A percentile compares a stretch with the other conserved stretches of the same genome.
phyloP scores from a whole-genome alignment of 1,140 invertebrate genomes.

The Hypsibius dujardini region DNA sequence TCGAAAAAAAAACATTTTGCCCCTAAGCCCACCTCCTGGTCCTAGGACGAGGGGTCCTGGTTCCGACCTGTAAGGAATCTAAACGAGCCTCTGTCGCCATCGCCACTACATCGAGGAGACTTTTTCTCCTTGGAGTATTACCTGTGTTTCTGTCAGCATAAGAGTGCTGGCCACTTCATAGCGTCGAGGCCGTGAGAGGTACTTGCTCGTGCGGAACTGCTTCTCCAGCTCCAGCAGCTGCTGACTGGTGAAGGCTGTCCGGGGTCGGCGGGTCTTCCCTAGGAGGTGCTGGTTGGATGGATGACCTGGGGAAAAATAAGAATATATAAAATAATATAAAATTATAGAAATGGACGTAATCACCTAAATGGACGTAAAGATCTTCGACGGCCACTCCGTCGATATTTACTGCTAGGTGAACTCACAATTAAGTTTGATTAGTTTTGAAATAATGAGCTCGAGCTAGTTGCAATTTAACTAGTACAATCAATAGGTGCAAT shows the following conservation, averaged over 20 bases:
- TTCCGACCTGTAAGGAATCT: background rate
- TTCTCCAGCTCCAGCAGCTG: conserved; percentile 92
- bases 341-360: too few relatives aligned
- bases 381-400: too few relatives aligned
- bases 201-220: conserved; percentile 96
- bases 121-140: conserved; percentile 29
- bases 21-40: conserved; percentile 21
- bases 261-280: conserved; percentile 80
- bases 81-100: background rate
- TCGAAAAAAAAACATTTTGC: too few relatives aligned
- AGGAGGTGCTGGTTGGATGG: conserved; percentile 52
- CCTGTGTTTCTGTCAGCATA: conserved; percentile 96
- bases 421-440: too few relatives aligned
- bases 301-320: conserved; percentile 38
- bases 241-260: conserved; percentile 94
- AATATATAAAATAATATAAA: too few relatives aligned
- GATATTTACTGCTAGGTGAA: too few relatives aligned
- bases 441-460: too few relatives aligned
- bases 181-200: conserved; percentile 86
- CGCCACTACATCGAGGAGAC: background rate
- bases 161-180: conserved; percentile 95
- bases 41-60: background rate
- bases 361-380: too few relatives aligned
- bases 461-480: too few relatives aligned
- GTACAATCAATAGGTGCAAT: too few relatives aligned